A percentile compares a stretch with the other conserved stretches of the same genome.
Conservation (phyloP, 1,140 invertebrate species). For the Holotrichia oblita region DNA sequence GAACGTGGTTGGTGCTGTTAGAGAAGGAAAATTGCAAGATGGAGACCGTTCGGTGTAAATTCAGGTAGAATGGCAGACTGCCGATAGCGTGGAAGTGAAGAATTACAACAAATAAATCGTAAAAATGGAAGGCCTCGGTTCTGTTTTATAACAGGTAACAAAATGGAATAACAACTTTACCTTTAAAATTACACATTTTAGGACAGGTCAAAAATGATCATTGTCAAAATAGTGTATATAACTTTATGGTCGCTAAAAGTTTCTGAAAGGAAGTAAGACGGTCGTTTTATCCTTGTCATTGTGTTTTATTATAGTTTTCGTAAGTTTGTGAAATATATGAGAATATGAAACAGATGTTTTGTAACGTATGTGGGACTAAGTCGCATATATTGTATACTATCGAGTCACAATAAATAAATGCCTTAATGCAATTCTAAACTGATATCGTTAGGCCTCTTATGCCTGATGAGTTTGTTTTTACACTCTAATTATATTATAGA, state of each 20-base stretch:
- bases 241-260: slow-evolving; percentile 32
- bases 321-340: neutral
- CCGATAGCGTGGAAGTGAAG: neutral
- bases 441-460: no score
- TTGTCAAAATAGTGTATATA: slow-evolving; percentile 22
- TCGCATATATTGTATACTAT: no score
- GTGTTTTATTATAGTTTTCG: neutral
- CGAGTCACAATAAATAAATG: no score
- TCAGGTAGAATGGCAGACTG: slow-evolving; percentile 19
- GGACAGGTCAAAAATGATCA: slow-evolving; percentile 2
- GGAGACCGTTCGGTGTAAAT: neutral
- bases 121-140: neutral
- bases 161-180: slow-evolving; percentile 17
- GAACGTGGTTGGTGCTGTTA: neutral
- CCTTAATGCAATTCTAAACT: no score
- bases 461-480: no score
- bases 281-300: neutral
- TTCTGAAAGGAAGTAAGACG: neutral
- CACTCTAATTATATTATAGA: no score
- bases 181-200: slow-evolving; percentile 22
- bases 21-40: neutral
- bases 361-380: no score
- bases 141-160: neutral
- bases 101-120: slow-evolving; percentile 20
- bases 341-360: no score